Conservation (phyloP, 2,888 invertebrate species). For the Amblyjoppa fuscipennis region DNA sequence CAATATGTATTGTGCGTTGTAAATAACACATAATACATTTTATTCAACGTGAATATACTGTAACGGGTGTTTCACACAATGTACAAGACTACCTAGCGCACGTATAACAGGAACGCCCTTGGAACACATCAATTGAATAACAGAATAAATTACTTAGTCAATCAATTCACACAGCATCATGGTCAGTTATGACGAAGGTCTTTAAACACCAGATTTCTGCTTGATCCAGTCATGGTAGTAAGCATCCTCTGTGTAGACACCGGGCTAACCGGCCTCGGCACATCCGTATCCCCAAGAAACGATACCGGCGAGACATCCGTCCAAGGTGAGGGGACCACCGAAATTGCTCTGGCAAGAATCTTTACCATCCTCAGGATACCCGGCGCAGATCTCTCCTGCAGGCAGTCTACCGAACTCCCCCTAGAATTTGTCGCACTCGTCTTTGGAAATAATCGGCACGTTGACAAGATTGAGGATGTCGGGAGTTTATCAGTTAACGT, state of each 20-base stretch:
- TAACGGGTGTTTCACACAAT: not conserved
- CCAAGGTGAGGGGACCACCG: constrained; percentile 73
- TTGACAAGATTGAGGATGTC: constrained; percentile 85
- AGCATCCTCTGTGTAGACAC: constrained; percentile 86
- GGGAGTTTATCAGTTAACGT: not conserved
- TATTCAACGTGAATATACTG: not conserved
- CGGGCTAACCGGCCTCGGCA: constrained; percentile 84
- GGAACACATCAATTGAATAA: not conserved
- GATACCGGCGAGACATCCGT: constrained; percentile 74
- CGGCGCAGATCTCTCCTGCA: constrained; percentile 87
- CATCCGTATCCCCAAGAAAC: constrained; percentile 86
- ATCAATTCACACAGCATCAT: not conserved
- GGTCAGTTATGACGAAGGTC: not conserved
- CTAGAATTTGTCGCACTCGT: constrained; percentile 82
- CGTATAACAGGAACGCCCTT: not conserved
- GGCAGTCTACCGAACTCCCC: constrained; percentile 64
- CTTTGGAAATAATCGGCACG: constrained; percentile 87
- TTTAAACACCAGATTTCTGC: constrained; percentile 36
- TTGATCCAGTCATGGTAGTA: constrained; percentile 84
- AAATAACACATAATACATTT: not conserved
- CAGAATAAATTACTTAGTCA: constrained; percentile 1
- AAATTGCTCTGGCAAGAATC: constrained; percentile 75
- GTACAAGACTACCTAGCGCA: not conserved
- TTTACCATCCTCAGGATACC: constrained; percentile 86
- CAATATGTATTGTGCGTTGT: too few relatives aligned